Evolutionary conservation across 2,113 vertebrate species (phyloP), one percentile per base, ranked within the genome.

Genomic region (Embiotoca jacksoni): DNA sequence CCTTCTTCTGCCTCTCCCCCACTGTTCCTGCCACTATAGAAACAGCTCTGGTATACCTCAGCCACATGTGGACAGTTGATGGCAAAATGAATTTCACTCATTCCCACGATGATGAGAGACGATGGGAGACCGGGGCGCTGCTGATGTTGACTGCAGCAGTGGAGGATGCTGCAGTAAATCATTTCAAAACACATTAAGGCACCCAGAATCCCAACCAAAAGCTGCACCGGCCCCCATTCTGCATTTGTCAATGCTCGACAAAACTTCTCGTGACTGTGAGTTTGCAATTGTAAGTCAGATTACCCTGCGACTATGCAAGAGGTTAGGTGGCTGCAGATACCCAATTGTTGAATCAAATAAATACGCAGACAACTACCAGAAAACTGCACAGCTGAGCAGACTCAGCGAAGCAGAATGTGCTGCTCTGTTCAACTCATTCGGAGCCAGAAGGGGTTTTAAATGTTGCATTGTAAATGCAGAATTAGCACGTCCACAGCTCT

Each of bases 61-160:
- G 85, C 81, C 88, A 83, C 89, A 92, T 88, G 84, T 75, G 81
- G 89, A 88, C 91, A 85, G 84, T 78, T 84, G 86, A 91, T 90
- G 87, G 86, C 82, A 76, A 87, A 91, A 89, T 88, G 83, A 87
- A 91, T 91, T 84, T 70, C 78, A 56, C 83, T 91, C 90, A 87
- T 88, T 89, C 72, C 60, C 57, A 15, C 63, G 57, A 80, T 85
- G 88, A 91, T 88, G 91, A 84, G 86, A 85, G 83, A 57, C 81
- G 63, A 90, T 88, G 87, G 91, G 89, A 86, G 89, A 61, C 52
- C 32, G 36, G 63, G 80, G 46, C 39, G 54, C 69, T 60, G 86
- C 87, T 77, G 89, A 62, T 87, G 84, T 76, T 15, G 77, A 77
- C 86, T 81, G 86, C 87, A 60, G 90, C 76, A 46, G 57, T n/a